Conservation (phyloP, 1,140 invertebrate species). For the Trichonephila inaurata region DNA sequence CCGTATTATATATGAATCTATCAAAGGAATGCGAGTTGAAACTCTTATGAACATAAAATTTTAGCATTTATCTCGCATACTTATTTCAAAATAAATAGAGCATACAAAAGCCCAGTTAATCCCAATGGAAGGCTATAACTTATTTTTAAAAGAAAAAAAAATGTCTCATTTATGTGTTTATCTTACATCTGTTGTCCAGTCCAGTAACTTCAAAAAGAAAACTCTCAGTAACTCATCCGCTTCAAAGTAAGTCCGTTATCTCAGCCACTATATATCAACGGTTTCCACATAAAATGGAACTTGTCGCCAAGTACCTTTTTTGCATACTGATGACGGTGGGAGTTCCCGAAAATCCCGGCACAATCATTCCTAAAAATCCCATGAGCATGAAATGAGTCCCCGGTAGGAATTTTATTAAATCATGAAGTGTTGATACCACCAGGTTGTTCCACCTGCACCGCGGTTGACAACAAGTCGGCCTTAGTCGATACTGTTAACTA, state of each 20-base stretch:
- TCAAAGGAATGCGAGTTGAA: too few relatives aligned
- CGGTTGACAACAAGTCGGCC: slow-evolving; percentile 23
- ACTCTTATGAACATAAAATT: too few relatives aligned
- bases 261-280: background rate
- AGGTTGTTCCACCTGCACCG: slow-evolving; percentile 35
- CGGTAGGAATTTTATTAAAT: slow-evolving; percentile 35
- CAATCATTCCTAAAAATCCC: background rate
- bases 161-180: too few relatives aligned
- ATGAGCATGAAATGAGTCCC: background rate
- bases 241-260: background rate
- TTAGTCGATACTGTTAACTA: slow-evolving; percentile 48
- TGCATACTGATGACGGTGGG: slow-evolving; percentile 28
- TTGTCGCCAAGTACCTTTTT: background rate
- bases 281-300: background rate
- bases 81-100: too few relatives aligned
- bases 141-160: too few relatives aligned
- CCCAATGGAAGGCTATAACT: too few relatives aligned
- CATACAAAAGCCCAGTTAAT: too few relatives aligned
- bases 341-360: background rate
- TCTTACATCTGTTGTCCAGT: too few relatives aligned
- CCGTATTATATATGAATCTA: too few relatives aligned
- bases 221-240: background rate
- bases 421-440: slow-evolving; percentile 16
- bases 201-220: background rate
- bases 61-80: too few relatives aligned